Conservation (phyloP, 2,113 vertebrate genomes). For the Gymnobelideus leadbeateri region DNA sequence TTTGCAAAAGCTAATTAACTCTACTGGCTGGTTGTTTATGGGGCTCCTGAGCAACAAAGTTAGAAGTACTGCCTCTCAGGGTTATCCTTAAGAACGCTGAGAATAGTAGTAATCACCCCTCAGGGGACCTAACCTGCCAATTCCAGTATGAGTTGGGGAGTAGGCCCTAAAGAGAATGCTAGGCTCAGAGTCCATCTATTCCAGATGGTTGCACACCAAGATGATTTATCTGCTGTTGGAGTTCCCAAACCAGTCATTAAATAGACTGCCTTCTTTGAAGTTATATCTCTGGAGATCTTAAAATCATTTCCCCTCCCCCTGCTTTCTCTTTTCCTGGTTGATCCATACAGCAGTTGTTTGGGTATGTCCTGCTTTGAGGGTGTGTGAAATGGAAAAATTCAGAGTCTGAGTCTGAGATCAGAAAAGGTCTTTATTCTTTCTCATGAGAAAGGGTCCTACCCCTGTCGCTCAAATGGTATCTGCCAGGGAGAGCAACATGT, state of each 20-base stretch:
- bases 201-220: constrained; percentile 25
- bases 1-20: not conserved
- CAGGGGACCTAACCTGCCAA: not conserved
- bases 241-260: constrained; percentile 27
- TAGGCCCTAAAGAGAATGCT: not conserved
- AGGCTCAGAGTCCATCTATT: constrained; percentile 16
- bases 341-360: constrained; percentile 17
- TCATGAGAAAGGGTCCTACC: too few relatives aligned
- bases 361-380: not conserved
- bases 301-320: constrained; percentile 28
- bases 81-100: not conserved
- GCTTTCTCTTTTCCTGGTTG: constrained; percentile 43
- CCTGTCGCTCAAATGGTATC: too few relatives aligned
- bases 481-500: too few relatives aligned
- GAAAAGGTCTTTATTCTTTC: too few relatives aligned
- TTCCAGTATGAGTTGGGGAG: not conserved
- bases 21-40: not conserved
- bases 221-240: constrained; percentile 10
- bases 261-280: constrained; percentile 44
- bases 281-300: constrained; percentile 31
- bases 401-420: too few relatives aligned
- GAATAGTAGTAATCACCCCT: not conserved
- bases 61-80: not conserved
- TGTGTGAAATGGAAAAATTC: too few relatives aligned
- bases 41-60: not conserved